These are phyloP conservation scores for Hipposideros armiger DNA, from an alignment of 2,113 vertebrate species.

Conservation along the genomic window DNA sequence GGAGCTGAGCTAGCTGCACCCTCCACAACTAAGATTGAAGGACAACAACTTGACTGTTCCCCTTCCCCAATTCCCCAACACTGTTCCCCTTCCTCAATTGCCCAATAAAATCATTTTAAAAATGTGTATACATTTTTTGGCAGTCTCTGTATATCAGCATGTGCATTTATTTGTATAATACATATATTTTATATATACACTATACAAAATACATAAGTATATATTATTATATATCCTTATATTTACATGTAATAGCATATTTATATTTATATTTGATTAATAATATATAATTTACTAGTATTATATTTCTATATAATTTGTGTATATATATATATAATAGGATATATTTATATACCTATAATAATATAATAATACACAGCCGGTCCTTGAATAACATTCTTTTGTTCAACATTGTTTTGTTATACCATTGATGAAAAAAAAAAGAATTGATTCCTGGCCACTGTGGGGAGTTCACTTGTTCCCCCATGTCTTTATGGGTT, in stretches of 20 bases:
- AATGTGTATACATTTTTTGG: too few relatives aligned
- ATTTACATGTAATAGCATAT: not conserved
- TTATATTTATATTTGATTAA: slow-evolving; percentile 2
- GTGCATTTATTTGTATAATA: not conserved
- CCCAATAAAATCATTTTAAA: too few relatives aligned
- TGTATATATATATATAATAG: not conserved
- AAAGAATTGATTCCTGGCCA: not conserved
- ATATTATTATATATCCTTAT: not conserved
- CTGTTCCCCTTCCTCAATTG: too few relatives aligned
- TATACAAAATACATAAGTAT: slow-evolving; percentile 17
- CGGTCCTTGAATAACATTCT: too few relatives aligned
- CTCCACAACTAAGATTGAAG: too few relatives aligned
- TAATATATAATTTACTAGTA: slow-evolving; percentile 26
- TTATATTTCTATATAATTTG: slow-evolving; percentile 38
- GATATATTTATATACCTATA: not conserved
- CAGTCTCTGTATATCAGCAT: not conserved
- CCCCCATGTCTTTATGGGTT: not conserved
- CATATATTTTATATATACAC: not conserved
- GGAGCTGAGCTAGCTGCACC: too few relatives aligned
- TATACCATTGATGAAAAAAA: not conserved
- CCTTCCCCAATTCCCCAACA: too few relatives aligned
- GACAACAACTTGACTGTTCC: too few relatives aligned
- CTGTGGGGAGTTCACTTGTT: not conserved
- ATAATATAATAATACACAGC: not conserved
- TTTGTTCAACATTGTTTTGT: not conserved